Evolutionary conservation across 1,140 invertebrate genomes (phyloP), one percentile per base, ranked within the genome.

Genomic region (Caenorhabditis latens): DNA sequence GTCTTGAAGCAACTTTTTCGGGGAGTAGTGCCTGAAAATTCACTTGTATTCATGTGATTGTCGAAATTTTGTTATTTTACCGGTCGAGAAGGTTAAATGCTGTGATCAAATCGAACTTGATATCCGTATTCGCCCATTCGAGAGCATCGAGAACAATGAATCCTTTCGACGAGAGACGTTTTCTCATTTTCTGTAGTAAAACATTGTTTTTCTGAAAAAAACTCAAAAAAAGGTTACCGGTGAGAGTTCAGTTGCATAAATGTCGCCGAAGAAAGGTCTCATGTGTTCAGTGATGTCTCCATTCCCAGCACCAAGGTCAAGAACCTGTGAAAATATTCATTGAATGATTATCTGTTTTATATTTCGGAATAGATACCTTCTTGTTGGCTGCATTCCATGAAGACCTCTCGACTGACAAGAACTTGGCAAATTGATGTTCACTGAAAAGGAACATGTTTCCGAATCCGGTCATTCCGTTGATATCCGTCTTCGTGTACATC

Each of bases 361-460:
- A 87, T 21, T 19, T 24, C 0, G 9, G 9, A 48, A 40, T 16
- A 53, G 75, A 84, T 14, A 86, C 85, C 63, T 87, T 90, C 50
- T 91, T 89, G 14, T 40, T 82, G 0, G 46, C 42, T 9, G 83
- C n/a, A 19, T 21, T 88, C 91, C 90, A 91, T 84, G 7, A 93
- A 89, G 55, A 86, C 55, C n/a, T 87, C 85, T 9, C 71, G 14
- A 79, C 53, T 24, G 43, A 7, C 2, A 96, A 93, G 83, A 97
- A 93, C 85, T 93, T 92, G 88, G 94, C 93, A 87, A 97, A 95
- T 91, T 97, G 96, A 32, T 94, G 92, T 46, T 94, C 93, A 0
- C 96, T 97, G 89, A 97, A 95, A 3, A 98, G 96, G 93, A 97
- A 97, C 97, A 98, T 98, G 0, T 96, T 97, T 19, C 97, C 97